Evolutionary conservation across 1,140 invertebrate genomes (phyloP).

Genomic region (Bilobella aurantiaca): DNA sequence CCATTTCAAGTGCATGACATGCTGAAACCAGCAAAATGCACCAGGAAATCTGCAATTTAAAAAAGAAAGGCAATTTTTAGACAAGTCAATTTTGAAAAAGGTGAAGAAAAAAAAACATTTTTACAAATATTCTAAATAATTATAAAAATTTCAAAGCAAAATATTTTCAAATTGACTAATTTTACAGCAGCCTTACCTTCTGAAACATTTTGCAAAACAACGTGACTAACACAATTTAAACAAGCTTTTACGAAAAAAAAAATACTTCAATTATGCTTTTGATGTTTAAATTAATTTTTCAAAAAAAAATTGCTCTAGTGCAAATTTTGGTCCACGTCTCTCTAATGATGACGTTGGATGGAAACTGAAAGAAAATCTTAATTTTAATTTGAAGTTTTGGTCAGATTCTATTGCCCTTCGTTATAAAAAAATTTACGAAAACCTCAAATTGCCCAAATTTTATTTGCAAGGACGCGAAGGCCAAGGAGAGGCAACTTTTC

Average conservation of each 20-base stretch:
- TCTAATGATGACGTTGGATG: not conserved
- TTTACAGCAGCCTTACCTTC: no score
- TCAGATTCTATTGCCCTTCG: not conserved
- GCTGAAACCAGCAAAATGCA: no score
- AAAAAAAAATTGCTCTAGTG: not conserved
- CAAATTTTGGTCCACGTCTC: not conserved
- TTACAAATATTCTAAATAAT: no score
- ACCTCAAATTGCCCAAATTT: not conserved
- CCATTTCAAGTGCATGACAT: no score
- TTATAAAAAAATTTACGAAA: not conserved
- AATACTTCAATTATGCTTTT: not conserved
- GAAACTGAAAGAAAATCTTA: not conserved
- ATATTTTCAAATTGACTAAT: no score
- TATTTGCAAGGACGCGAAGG: not conserved
- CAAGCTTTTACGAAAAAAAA: no score
- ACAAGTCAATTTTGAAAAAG: no score
- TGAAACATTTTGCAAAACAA: no score
- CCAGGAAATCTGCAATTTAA: no score
- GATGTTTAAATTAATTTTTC: not conserved
- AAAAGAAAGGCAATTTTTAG: constrained; percentile 3
- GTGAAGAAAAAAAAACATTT: no score
- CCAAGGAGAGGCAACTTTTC: not conserved
- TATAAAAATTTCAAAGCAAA: no score
- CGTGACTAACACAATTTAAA: no score
- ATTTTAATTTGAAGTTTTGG: not conserved